Evolutionary conservation across 2,797 vertebrate species (phyloP), one percentile per base, ranked within the genome.

Genomic region (Rhinogobio ventralis): DNA sequence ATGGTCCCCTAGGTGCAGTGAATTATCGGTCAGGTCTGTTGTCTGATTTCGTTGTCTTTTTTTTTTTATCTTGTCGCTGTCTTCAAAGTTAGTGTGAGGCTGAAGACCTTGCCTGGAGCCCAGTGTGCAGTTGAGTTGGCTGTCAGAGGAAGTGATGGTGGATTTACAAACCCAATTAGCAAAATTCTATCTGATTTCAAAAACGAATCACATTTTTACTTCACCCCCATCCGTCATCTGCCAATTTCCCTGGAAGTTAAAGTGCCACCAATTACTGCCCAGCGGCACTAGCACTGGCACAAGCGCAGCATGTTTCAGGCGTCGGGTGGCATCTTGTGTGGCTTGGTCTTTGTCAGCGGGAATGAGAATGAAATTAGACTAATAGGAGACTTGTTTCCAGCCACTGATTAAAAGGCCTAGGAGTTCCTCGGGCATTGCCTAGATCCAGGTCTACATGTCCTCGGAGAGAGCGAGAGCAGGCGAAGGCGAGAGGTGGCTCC

Each of bases 281-380:
- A 95, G 96, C 95, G 94, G 93, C 94, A 89, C 85, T 89, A 92
- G 92, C 90, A 13, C 89, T 94, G 94, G 93, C 94, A 91, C 89
- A 89, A 89, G 79, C 88, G 89, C 90, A 92, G 94, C 95, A 95
- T 95, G 95, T 97, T 97, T 96, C 96, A 96, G 94, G 96, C 96
- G 95, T 97, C 96, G 96, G 94, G 95, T 96, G 95, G 94, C 96
- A 96, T 97, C 96, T 95, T 94, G 96, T 94, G 88, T 94, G 94
- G 92, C 93, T 94, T 91, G 90, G 94, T 93, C 94, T 92, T 94
- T 92, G 92, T 96, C 95, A 95, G 94, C 92, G 94, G 95, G 94
- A 95, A 96, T 94, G 95, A 97, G 87, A 97, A 98, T 97, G 94
- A 96, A 96, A 97, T 96, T 95, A 96, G 96, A 98, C 96, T 97